Percentiles rank a stretch among this genome's conserved stretches.
These are phyloP conservation scores for Drosophila mauritiana DNA, from an alignment of 1,140 invertebrate species.

Conservation along the genomic window DNA sequence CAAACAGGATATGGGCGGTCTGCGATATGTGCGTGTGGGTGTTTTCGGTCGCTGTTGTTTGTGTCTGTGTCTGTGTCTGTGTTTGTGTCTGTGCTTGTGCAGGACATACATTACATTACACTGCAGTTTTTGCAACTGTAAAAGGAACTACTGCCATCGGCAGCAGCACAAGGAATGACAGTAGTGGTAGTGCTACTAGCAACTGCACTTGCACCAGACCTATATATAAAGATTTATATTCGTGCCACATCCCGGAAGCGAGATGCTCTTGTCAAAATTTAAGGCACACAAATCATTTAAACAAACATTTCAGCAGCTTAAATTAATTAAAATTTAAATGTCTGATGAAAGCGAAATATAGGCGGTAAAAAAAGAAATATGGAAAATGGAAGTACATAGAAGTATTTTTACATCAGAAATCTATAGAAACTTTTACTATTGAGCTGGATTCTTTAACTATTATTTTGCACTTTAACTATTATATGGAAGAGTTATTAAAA, in stretches of 20 bases:
- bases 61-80: constrained; percentile 28
- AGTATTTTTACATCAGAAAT: no score
- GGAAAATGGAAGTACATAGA: no score
- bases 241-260: not conserved
- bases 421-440: no score
- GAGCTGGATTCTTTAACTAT: no score
- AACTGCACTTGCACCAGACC: constrained; percentile 17
- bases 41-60: not conserved
- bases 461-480: no score
- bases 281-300: no score
- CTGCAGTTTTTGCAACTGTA: constrained; percentile 67
- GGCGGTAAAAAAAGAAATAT: no score
- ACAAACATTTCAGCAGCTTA: no score
- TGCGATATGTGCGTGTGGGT: constrained; percentile 41
- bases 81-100: constrained; percentile 19
- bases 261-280: constrained; percentile 6
- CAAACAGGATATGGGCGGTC: constrained; percentile 75
- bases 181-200: constrained; percentile 2
- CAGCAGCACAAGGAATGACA: constrained; percentile 28
- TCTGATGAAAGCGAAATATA: no score
- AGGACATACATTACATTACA: constrained; percentile 69
- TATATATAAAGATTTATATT: not conserved
- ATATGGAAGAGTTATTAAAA: no score
- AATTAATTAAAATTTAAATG: no score
- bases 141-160: constrained; percentile 46